Conservation (phyloP, 2,888 invertebrate genomes). For the Nyleta sp. region DNA sequence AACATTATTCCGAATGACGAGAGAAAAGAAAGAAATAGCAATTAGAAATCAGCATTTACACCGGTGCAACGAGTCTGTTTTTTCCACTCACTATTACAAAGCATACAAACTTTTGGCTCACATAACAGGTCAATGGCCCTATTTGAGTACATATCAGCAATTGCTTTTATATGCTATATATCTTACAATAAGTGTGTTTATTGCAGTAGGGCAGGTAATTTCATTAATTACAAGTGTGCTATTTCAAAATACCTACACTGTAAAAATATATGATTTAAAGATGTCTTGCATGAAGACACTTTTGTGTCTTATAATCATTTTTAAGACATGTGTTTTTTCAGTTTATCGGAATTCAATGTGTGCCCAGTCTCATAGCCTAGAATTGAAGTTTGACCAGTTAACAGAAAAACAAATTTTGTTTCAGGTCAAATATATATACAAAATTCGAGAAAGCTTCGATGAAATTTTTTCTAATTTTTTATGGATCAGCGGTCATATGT, state of each 20-base stretch:
- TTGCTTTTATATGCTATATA: conserved; percentile 13
- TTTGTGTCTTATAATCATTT: no score
- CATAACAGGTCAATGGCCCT: conserved; percentile 29
- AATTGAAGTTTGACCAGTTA: no score
- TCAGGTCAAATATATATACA: conserved; percentile 5
- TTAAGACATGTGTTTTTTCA: no score
- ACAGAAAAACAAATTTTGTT: no score
- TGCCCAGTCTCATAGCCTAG: no score
- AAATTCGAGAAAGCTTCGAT: conserved; percentile 16
- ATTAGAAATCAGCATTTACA: background rate
- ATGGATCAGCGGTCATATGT: conserved; percentile 6
- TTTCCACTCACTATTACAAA: conserved; percentile 16
- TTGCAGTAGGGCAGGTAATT: conserved; percentile 23
- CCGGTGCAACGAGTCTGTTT: conserved; percentile 10
- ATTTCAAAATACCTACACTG: no score
- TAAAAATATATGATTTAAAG: no score
- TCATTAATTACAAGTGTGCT: no score
- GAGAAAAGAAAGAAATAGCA: conserved; percentile 19
- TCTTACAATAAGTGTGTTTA: conserved; percentile 4
- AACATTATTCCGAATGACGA: conserved; percentile 25
- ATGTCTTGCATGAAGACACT: no score
- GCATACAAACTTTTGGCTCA: conserved; percentile 17
- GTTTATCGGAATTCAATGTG: no score
- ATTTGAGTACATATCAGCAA: conserved; percentile 3
- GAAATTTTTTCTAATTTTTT: conserved; percentile 19